Conservation (phyloP, 2,888 invertebrate species). For the Eristalis tenax region DNA sequence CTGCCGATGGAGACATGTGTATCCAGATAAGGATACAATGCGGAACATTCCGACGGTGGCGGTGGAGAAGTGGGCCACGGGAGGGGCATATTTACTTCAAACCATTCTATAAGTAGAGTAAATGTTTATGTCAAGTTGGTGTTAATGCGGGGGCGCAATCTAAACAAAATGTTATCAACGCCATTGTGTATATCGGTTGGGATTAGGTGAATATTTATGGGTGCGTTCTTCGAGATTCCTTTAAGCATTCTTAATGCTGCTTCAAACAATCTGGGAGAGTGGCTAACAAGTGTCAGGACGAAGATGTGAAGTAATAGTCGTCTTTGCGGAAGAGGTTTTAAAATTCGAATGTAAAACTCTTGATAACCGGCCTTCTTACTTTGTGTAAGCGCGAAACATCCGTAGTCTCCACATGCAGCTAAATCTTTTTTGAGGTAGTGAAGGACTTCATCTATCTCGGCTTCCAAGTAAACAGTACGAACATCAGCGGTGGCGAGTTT, state of each 20-base stretch:
- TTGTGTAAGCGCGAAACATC: too few relatives aligned
- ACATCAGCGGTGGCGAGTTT: too few relatives aligned
- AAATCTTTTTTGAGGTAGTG: too few relatives aligned
- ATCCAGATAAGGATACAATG: constrained; percentile 13
- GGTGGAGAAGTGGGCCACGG: constrained; percentile 31
- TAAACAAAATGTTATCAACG: constrained; percentile 64
- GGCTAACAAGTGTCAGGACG: constrained; percentile 58
- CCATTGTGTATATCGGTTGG: constrained; percentile 35
- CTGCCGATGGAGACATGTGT: constrained; percentile 31
- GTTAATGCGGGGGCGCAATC: constrained; percentile 42
- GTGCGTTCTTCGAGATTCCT: constrained; percentile 47
- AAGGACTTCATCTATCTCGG: too few relatives aligned
- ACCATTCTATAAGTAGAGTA: constrained; percentile 49
- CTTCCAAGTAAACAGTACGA: too few relatives aligned
- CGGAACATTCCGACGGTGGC: constrained; percentile 1
- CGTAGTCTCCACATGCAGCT: too few relatives aligned
- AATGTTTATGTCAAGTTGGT: constrained; percentile 68
- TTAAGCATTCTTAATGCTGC: constrained; percentile 55
- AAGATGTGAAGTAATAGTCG: too few relatives aligned
- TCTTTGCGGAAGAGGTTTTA: too few relatives aligned
- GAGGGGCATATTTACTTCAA: constrained; percentile 46
- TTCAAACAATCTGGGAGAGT: constrained; percentile 27
- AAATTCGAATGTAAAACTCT: too few relatives aligned
- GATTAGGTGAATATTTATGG: constrained; percentile 55
- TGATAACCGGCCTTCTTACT: too few relatives aligned